A percentile compares a stretch with the other conserved stretches of the same genome.
These are phyloP conservation scores for Euzetes globulus DNA, from an alignment of 2,888 invertebrate genomes.

Conservation along the genomic window DNA sequence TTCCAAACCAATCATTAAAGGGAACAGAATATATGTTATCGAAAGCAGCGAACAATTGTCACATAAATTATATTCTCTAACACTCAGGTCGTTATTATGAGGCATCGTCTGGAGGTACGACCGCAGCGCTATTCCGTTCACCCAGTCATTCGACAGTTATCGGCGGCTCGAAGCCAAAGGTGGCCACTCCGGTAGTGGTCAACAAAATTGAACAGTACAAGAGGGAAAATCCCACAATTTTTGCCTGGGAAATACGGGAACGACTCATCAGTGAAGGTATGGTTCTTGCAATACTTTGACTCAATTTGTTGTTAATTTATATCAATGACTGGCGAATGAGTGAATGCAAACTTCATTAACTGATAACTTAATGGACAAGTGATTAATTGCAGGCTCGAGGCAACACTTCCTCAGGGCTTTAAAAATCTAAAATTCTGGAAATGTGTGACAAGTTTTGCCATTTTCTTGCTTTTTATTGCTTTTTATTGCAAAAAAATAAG, in stretches of 20 bases:
- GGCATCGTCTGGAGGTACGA: conserved; percentile 41
- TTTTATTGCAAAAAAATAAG: not conserved
- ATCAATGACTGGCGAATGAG: conserved; percentile 7
- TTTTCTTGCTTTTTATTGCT: not conserved
- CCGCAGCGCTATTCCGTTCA: conserved; percentile 46
- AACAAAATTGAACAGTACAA: conserved; percentile 98
- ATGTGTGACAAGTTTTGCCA: conserved; percentile 20
- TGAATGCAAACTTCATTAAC: conserved; percentile 24
- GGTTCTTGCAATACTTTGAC: conserved; percentile 42
- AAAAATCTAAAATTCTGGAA: not conserved
- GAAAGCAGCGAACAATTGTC: not conserved
- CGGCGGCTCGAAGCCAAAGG: conserved; percentile 93
- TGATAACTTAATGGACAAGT: conserved; percentile 30
- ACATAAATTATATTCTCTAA: not conserved
- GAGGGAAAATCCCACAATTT: conserved; percentile 94
- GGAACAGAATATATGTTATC: not conserved
- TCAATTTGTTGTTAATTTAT: conserved; percentile 32
- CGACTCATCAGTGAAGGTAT: conserved; percentile 90
- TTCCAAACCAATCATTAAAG: conserved; percentile 7
- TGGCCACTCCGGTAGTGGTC: conserved; percentile 92
- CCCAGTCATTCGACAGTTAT: conserved; percentile 54
- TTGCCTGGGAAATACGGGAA: conserved; percentile 98
- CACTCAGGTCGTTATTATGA: conserved; percentile 28
- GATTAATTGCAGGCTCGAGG: not conserved
- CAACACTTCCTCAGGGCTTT: not conserved